Conservation (phyloP, 2,113 vertebrate species). For the Sylvietta virens region DNA sequence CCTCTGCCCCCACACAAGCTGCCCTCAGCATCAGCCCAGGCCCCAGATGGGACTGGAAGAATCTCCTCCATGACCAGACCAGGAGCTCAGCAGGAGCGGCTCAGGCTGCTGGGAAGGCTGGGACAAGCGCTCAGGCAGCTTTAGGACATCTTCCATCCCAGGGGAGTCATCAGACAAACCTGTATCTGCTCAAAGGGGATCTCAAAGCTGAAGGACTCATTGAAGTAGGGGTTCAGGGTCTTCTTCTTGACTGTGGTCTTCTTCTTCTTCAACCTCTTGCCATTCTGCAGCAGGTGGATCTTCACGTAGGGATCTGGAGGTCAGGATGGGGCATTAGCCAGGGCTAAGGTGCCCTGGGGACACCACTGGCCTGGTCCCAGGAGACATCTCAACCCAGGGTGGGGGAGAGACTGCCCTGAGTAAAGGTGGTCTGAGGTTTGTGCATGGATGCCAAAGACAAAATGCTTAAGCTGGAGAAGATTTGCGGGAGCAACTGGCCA, state of each 20-base stretch:
- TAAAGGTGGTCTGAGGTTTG: background rate
- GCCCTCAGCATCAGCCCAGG: background rate
- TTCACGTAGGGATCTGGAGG: slow-evolving; percentile 93
- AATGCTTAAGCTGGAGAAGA: background rate
- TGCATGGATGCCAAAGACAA: background rate
- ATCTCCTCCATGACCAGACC: background rate
- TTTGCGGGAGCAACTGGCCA: background rate
- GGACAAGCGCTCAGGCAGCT: background rate
- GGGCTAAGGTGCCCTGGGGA: background rate
- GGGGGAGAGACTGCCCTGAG: background rate
- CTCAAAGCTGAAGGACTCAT: slow-evolving; percentile 98
- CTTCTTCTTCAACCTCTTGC: slow-evolving; percentile 97
- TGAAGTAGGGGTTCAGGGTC: slow-evolving; percentile 96
- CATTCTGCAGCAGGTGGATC: slow-evolving; percentile 95
- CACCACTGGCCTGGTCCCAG: background rate
- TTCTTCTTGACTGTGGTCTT: slow-evolving; percentile 99
- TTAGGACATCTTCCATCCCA: background rate
- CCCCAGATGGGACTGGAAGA: background rate
- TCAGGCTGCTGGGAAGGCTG: background rate
- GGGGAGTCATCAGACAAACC: slow-evolving; percentile 62
- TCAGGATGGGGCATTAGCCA: background rate
- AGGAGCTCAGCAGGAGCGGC: background rate
- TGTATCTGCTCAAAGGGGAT: slow-evolving; percentile 97
- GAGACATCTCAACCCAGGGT: background rate
- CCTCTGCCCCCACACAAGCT: background rate